Base-by-base conservation (phyloP, 2,888 invertebrate genomes). In the Limnephilus auricula region DNA sequence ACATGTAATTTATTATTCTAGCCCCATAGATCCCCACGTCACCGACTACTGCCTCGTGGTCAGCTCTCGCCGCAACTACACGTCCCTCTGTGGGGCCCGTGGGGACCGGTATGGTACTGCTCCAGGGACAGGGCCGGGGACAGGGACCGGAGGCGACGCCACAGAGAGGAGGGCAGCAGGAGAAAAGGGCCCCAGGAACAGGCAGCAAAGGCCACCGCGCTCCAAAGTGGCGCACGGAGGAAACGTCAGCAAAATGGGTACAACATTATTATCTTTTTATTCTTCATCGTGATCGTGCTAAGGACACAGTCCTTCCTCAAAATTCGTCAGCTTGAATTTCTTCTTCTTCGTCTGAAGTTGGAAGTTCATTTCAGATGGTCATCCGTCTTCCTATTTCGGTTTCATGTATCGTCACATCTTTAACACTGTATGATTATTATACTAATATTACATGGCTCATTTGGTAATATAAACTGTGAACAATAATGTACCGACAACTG, bases 31-130 rank as follows among this genome's bases (percentile, higher is more conserved):
- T 93, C 95, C 96, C 6, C 95, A 95, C 93, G 94, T 94, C n/a
- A 95, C 95, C 92, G 94, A 95, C 92, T 96, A 96, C 94, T 96
- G 96, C 93, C 94, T 96, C 32, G 95, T 96, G 30, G 94, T 96
- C 78, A 96, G 95, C 94, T 94, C 94, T 2, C 93, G 94, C 82
- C 94, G 94, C 79, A 95, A 95, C 93, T 96, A 95, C 93, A 94
- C 94, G 15, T 95, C 96, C 0, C 94, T 96, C 78, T 96, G 96
- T 94, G 95, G 95, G 32, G 96, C 96, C 1, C 88, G 92, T n/a
- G 92, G 90, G 3, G 92, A 92, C 45, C 88, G 91, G 15, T 89
- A 90, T 15, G 89, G 78, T 0, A 45, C 78, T 18, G 25, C 15
- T 10, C 84, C 90, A 18, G 82, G 82, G 45, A 12, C 10, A 0